Conservation (phyloP, 2,113 vertebrate genomes). For the Leptosomus discolor region DNA sequence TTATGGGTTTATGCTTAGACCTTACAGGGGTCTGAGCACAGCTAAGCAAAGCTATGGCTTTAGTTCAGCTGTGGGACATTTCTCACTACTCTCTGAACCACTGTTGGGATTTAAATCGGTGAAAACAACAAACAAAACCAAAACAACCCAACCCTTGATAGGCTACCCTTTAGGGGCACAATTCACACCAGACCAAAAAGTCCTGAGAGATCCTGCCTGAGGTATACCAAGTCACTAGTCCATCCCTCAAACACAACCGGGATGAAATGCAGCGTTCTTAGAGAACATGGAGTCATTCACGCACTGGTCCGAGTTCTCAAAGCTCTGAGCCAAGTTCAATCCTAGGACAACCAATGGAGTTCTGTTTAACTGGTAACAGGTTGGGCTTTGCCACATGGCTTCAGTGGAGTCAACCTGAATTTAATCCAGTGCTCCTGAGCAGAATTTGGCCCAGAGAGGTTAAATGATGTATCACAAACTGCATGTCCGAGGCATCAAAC, state of each 20-base stretch:
- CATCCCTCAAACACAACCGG: neutral
- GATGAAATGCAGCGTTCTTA: fast-evolving
- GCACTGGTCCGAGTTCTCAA: fast-evolving
- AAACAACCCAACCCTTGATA: neutral
- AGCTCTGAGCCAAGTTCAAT: neutral
- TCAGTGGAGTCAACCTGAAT: neutral
- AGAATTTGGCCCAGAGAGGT: neutral
- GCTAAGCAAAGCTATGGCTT: neutral
- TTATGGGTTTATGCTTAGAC: neutral
- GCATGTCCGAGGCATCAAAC: fast-evolving
- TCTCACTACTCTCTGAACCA: neutral
- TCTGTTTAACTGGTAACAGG: neutral
- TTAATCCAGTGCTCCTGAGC: neutral
- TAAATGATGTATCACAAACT: neutral
- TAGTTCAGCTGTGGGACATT: neutral
- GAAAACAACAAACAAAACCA: neutral
- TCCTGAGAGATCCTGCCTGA: neutral
- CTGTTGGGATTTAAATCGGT: neutral
- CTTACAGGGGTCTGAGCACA: neutral
- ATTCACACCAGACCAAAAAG: neutral
- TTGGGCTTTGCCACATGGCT: neutral
- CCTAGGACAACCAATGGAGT: neutral
- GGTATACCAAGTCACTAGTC: neutral
- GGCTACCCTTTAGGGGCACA: neutral
- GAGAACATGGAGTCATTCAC: neutral